Base-by-base conservation (phyloP, 2,113 vertebrate species). In the Cyanoliseus patagonus region DNA sequence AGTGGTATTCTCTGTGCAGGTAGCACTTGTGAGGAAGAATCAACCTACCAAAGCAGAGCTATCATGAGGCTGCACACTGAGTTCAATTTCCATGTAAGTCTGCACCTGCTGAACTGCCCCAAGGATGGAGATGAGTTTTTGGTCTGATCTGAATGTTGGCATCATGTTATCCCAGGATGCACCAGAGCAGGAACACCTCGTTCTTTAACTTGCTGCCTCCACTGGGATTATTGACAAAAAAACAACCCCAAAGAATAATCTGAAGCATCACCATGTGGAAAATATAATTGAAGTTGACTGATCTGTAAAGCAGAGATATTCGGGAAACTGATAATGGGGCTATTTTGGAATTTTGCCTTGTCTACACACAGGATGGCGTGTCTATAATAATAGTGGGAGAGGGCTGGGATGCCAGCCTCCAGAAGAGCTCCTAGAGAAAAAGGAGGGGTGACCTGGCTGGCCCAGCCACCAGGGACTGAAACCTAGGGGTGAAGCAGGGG, bases 1-100 rank as follows among this genome's bases (percentile, higher is more conserved):
- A 76, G 37, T 14, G 35, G 42, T 23, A 19, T n/a, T 86, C 46
- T 78, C 30, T 23, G 24, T n/a, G 73, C 17, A 20, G 31, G 33
- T 17, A 42, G 28, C 25, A 10, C 67, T 28, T 28, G 19, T 17
- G 25, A 22, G 61, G 49, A 77, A 77, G 35, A 86, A 70, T 13
- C 4, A n/a, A 46, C 13, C 41, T 25, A 44, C 22, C 16, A 62
- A 76, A 77, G 64, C 15, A 51, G 10, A 33, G 63, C 17, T 30
- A 42, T 10, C 6, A 0, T 0, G 0, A 83, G 11, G 24, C 55
- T 0, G 0, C 14, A 17, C 30, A 11, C 52, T n/a, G 9, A 11
- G 7, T 24, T 37, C 47, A 69, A 1, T 6, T 76, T 39, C 12
- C 44, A 28, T 3, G 35, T 44, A 51, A 23, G 9, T 24, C 35